Evolutionary conservation across 2,797 vertebrate species (phyloP).

Genomic region (Scarus forsteni): DNA sequence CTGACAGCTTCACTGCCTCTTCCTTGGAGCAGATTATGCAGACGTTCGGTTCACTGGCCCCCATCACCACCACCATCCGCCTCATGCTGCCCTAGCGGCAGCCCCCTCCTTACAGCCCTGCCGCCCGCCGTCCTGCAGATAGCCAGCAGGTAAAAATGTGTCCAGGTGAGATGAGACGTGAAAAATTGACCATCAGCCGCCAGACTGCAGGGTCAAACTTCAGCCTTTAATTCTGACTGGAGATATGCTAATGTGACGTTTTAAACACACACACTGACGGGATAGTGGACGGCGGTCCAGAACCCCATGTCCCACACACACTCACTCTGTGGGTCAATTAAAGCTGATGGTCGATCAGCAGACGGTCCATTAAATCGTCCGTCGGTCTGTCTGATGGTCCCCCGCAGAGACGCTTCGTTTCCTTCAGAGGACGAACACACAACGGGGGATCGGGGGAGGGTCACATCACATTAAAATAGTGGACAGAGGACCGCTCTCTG

Average conservation of each 20-base stretch:
- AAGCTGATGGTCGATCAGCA: slow-evolving; percentile 69
- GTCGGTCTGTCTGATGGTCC: slow-evolving; percentile 36
- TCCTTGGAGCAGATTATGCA: slow-evolving; percentile 77
- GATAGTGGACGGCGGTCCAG: too few species aligned
- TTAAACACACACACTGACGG: not conserved
- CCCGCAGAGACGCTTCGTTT: slow-evolving; percentile 47
- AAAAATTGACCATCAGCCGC: slow-evolving; percentile 72
- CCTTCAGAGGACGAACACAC: slow-evolving; percentile 62
- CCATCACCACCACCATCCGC: slow-evolving; percentile 39
- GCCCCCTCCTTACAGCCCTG: not conserved
- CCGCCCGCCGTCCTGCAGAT: slow-evolving; percentile 52
- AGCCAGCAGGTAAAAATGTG: slow-evolving; percentile 72
- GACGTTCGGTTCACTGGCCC: slow-evolving; percentile 75
- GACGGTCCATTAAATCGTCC: slow-evolving; percentile 65
- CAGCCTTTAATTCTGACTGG: slow-evolving; percentile 72
- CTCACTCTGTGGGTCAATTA: slow-evolving; percentile 66
- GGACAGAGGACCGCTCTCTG: not conserved
- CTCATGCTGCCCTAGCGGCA: not conserved
- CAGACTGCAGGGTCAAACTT: slow-evolving; percentile 68
- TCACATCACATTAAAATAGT: not conserved
- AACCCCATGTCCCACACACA: not conserved
- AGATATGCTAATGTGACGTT: slow-evolving; percentile 54
- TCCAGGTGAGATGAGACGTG: slow-evolving; percentile 74
- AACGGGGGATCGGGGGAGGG: not conserved
- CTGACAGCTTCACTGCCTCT: slow-evolving; percentile 72